A percentile compares a stretch with the other conserved stretches of the same genome.
Evolutionary conservation across 2,113 vertebrate species (phyloP).

Genomic region (Proteles cristata): DNA sequence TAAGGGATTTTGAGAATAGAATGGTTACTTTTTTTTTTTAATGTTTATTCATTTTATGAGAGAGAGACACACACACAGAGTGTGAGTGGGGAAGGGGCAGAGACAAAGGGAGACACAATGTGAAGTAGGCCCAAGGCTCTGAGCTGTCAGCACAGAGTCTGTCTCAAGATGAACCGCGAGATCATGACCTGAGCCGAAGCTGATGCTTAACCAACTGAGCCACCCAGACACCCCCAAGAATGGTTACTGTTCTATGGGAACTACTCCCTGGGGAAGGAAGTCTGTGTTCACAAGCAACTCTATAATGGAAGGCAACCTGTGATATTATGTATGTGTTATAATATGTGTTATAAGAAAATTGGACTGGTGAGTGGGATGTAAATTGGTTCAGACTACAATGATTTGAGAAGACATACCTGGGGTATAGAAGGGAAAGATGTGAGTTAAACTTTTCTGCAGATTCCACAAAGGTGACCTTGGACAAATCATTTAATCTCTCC

Average conservation of each 20-base stretch:
- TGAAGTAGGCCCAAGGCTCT: too few relatives aligned
- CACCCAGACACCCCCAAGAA: too few relatives aligned
- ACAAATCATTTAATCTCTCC: not conserved
- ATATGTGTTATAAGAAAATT: not conserved
- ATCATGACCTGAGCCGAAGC: too few relatives aligned
- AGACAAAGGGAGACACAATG: too few relatives aligned
- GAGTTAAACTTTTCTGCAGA: not conserved
- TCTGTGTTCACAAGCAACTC: not conserved
- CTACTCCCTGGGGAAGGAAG: not conserved
- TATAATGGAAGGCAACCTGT: not conserved
- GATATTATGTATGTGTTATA: not conserved
- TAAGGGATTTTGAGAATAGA: not conserved
- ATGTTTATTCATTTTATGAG: too few relatives aligned
- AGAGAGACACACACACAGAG: too few relatives aligned
- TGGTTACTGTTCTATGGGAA: not conserved
- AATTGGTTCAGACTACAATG: not conserved
- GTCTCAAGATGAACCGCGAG: fast-evolving
- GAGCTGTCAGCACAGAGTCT: too few relatives aligned
- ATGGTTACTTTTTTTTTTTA: not conserved
- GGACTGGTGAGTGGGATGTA: not conserved
- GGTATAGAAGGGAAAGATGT: not conserved
- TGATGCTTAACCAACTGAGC: too few relatives aligned
- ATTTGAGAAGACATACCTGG: constrained; percentile 23
- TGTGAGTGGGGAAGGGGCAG: too few relatives aligned
- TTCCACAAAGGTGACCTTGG: not conserved